These are phyloP conservation scores for Muscicapa adusta DNA, from an alignment of 2,113 vertebrate species.

Conservation along the genomic window DNA sequence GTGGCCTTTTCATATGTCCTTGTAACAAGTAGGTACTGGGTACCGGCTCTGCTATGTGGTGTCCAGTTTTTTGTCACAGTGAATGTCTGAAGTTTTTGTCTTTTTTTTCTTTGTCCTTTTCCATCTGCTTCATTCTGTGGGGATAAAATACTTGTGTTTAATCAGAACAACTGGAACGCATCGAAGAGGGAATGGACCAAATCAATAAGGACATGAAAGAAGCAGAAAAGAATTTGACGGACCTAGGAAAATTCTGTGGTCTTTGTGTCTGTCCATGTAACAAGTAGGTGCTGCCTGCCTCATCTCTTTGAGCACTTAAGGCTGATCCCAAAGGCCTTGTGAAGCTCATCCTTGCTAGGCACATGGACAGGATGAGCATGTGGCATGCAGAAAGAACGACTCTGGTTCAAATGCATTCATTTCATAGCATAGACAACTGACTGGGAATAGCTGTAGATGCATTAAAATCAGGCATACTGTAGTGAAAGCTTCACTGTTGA, in stretches of 20 bases:
- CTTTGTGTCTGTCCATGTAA: slow-evolving; percentile 90
- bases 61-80: slow-evolving; percentile 94
- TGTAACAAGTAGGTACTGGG: slow-evolving; percentile 99
- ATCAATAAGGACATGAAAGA: slow-evolving; percentile 92
- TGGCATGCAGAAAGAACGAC: slow-evolving; percentile 82
- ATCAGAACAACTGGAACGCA: slow-evolving; percentile 90
- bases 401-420: slow-evolving; percentile 79
- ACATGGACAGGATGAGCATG: slow-evolving; percentile 83
- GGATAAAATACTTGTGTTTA: slow-evolving; percentile 89
- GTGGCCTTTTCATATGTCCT: slow-evolving; percentile 98
- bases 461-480: slow-evolving; percentile 86
- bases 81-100: slow-evolving; percentile 95
- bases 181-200: slow-evolving; percentile 90
- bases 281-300: slow-evolving; percentile 92
- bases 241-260: slow-evolving; percentile 91
- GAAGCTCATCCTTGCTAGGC: slow-evolving; percentile 80
- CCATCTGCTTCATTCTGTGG: slow-evolving; percentile 97
- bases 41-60: slow-evolving; percentile 88
- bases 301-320: slow-evolving; percentile 81
- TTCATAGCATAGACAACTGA: slow-evolving; percentile 79
- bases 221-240: slow-evolving; percentile 92
- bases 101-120: slow-evolving; percentile 93
- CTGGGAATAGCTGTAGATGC: slow-evolving; percentile 73
- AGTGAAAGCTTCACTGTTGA: slow-evolving; percentile 75
- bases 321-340: slow-evolving; percentile 79